Base-by-base conservation (phyloP, 1,140 invertebrate species). In the Drosophila suzukii region DNA sequence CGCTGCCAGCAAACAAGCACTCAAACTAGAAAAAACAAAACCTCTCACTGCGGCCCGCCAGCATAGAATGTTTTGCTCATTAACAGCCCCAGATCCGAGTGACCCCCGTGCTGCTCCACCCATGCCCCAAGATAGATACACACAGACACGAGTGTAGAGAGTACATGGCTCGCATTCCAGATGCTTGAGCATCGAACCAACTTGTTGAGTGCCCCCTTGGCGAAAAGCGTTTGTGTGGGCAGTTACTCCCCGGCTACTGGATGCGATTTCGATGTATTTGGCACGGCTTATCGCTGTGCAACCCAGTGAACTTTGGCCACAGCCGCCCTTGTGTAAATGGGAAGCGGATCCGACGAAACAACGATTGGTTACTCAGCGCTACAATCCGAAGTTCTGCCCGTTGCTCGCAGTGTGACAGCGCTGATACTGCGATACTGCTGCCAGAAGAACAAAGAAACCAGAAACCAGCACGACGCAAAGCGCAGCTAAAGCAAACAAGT, bases 401-500 rank as follows among this genome's bases (percentile, higher is more conserved):
- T 57, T 43, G 27, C 27, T 49, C n/a, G 30, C 49, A 55, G 65
- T 78, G 55, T 80, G 81, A 73, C 80, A 83, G 78, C 74, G 24
- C 74, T 50, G 62, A 68, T 43, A 51, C 59, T 61, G 38, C 8
- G 61, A 27, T 30, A 39, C 41, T 15, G 70, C 46, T 54, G 73
- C 27, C 27, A 66, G 39, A 38, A 88, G 84, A 88, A 88, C 84
- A 88, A 88, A 88, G 84, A 88, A 88, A 89, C 75, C 75, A 65
- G 72, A 85, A 86, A 83, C 36, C 47, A 68, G 60, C 59, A 59
- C 49, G 59, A 70, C 74, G 77, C 58, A 61, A 53, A 75, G 77
- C 67, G 70, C 70, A 75, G 76, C 67, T 55, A 54, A 60, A 77
- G 62, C 75, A 58, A 59, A 72, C 61, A 68, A 83, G 57, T 66